Conservation (phyloP, 2,888 invertebrate species). For the Drosophila macrothrix region DNA sequence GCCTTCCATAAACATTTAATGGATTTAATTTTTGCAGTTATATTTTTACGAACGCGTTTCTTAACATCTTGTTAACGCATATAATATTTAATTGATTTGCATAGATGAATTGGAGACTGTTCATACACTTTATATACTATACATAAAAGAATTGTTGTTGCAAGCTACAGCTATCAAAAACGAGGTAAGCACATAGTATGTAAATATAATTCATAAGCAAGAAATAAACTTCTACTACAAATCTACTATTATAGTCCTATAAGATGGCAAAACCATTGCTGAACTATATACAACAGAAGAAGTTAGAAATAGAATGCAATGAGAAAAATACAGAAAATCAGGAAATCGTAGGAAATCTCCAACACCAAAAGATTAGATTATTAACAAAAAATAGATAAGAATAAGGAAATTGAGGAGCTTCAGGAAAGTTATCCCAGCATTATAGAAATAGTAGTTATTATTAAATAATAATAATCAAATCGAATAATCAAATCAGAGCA, state of each 20-base stretch:
- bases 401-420: no score
- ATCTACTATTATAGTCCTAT: background rate
- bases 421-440: no score
- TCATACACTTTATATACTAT: background rate
- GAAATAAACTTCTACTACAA: background rate
- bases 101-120: background rate
- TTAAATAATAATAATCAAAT: no score
- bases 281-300: background rate
- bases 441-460: no score
- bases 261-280: no score
- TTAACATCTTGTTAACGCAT: background rate
- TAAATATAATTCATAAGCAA: background rate
- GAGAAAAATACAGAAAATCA: background rate
- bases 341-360: background rate
- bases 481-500: no score
- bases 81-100: conserved; percentile 18
- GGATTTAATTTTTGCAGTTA: no score
- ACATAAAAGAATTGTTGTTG: background rate
- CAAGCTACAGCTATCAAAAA: background rate
- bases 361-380: background rate
- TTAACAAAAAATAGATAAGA: no score
- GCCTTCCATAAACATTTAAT: no score
- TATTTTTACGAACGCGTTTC: no score
- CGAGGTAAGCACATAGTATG: background rate
- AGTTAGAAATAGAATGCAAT: background rate